Base-by-base conservation (phyloP, 2,888 invertebrate genomes). In the Nephrotoma flavescens region DNA sequence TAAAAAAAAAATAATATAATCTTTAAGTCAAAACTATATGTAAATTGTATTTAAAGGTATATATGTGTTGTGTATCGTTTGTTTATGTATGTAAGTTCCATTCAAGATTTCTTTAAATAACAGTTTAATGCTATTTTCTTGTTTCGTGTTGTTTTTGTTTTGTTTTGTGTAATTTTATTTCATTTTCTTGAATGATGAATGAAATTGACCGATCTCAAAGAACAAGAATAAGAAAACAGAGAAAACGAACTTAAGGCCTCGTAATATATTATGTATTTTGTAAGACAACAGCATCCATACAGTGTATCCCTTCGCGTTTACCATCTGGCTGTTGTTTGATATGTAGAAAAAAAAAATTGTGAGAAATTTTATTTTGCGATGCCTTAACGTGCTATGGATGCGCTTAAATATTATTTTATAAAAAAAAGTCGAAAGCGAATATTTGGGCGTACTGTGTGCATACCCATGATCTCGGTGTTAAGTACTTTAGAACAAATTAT, bases 331-430 rank as follows among this genome's bases (percentile, higher is more conserved):
- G 31, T 71, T 71, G 11, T 19, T 71, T 71, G 31, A 31, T 71
- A 31, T 9, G n/a, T n/a, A n/a, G 3, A 31, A 31, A 31, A 31
- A 31, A 31, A 31, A 31, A 0, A 0, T 71, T 19, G 71, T 71
- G 71, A 71, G 71, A 71, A 71, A 31, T 31, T 71, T 71, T 71
- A 4, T 71, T 57, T 71, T 71, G 71, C 71, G 71, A 71, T 71
- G 19, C 71, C 71, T 9, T 31, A 71, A 86, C 31, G 42, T 42
- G 31, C 31, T 5, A 85, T 86, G 41, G 42, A 57, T 41, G 86
- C 47, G 84, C 42, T 71, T 85, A 87, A 31, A 31, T 31, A 31
- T 31, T 3, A 31, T 86, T 85, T 87, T 86, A 87, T 86, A 42
- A 87, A 31, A 31, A 31, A 31, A 31, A 31, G 1, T 31, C 31